Percentiles rank a stretch among this genome's conserved stretches.
These are phyloP conservation scores for Serranus cabrilla DNA, from an alignment of 2,797 vertebrate species.

Conservation along the genomic window DNA sequence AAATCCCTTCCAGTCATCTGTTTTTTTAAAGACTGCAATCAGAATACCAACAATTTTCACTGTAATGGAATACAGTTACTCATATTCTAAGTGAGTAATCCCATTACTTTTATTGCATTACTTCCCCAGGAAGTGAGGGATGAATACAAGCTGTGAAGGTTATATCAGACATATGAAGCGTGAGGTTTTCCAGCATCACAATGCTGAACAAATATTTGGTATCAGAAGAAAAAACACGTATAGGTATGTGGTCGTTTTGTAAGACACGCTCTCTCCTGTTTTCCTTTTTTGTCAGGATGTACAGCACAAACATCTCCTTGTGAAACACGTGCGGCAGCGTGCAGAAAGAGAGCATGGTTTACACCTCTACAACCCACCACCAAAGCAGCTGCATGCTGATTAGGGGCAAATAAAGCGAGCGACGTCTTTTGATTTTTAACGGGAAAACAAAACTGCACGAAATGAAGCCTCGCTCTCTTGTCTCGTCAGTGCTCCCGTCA, in stretches of 20 bases:
- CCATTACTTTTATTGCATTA: too few relatives aligned
- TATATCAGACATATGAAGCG: conserved; percentile 37
- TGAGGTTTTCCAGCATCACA: conserved; percentile 65
- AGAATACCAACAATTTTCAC: too few relatives aligned
- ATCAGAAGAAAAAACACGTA: conserved; percentile 64
- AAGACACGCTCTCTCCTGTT: conserved; percentile 47
- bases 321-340: conserved; percentile 55
- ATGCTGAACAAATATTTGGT: conserved; percentile 70
- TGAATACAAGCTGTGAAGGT: conserved; percentile 40
- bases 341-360: conserved; percentile 70
- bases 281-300: conserved; percentile 52
- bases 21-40: too few relatives aligned
- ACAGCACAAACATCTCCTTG: conserved; percentile 57
- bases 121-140: conserved; percentile 18
- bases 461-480: conserved; percentile 65
- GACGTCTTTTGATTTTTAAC: conserved; percentile 77
- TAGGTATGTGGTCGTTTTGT: conserved; percentile 65
- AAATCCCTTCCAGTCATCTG: too few relatives aligned
- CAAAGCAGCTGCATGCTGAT: conserved; percentile 82
- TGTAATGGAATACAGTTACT: too few relatives aligned
- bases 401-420: conserved; percentile 81
- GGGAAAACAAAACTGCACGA: conserved; percentile 80
- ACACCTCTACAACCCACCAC: conserved; percentile 80
- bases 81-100: too few relatives aligned
- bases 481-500: conserved; percentile 77